phyloP scores from a whole-genome alignment of 1,140 invertebrate genomes.

The Platorchestia sp. region DNA sequence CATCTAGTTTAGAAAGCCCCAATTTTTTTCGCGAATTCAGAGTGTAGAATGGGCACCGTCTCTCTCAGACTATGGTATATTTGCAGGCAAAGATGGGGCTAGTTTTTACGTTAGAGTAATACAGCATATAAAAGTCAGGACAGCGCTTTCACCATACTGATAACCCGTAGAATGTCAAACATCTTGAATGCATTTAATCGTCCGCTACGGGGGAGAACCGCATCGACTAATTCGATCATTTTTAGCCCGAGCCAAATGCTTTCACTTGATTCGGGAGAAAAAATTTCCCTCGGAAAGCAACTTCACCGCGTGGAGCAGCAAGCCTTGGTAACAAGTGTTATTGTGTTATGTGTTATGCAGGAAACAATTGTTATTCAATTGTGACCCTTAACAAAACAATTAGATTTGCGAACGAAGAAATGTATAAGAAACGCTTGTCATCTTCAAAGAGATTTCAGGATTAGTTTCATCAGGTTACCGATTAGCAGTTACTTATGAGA shows the following conservation, averaged over 20 bases:
- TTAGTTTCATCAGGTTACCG: neutral
- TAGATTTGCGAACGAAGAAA: neutral
- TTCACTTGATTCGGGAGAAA: neutral
- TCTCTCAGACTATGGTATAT: neutral
- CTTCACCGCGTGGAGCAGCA: neutral
- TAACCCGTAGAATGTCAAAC: neutral
- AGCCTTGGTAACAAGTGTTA: neutral
- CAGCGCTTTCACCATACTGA: conserved; percentile 11
- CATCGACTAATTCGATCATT: neutral
- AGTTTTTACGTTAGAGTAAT: neutral
- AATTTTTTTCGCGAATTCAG: neutral
- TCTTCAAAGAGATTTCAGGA: neutral
- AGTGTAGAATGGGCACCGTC: neutral
- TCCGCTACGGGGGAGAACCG: neutral
- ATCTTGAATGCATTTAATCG: neutral
- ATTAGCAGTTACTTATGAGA: neutral
- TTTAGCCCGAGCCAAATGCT: neutral
- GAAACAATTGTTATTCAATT: neutral
- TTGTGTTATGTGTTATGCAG: neutral
- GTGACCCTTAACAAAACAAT: neutral
- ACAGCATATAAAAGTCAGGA: neutral
- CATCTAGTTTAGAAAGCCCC: conserved; percentile 21
- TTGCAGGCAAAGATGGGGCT: neutral
- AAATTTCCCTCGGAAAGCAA: neutral
- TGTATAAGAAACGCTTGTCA: neutral